These are phyloP conservation scores for Sebastiscus tertius DNA, from an alignment of 2,797 vertebrate genomes.

Conservation along the genomic window DNA sequence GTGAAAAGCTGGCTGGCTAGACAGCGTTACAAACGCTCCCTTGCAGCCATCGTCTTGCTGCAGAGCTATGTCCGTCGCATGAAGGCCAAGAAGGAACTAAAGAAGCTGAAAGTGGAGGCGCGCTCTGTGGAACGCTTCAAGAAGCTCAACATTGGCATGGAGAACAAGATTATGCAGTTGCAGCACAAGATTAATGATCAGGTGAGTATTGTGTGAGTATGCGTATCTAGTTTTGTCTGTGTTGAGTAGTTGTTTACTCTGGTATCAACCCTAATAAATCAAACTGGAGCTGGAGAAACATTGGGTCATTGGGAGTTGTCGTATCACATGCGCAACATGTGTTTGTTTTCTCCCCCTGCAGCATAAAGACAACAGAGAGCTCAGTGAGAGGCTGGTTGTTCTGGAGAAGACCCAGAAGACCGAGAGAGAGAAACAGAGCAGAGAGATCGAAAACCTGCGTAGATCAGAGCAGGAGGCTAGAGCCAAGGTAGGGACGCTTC, in stretches of 20 bases:
- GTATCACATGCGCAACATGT: conserved; percentile 70
- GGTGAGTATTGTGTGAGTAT: conserved; percentile 76
- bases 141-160: conserved; percentile 93
- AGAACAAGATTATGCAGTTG: conserved; percentile 98
- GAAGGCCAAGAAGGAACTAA: conserved; percentile 90
- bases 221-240: not conserved
- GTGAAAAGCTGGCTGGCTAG: conserved; percentile 89
- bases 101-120: conserved; percentile 92
- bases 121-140: conserved; percentile 95
- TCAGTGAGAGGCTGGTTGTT: conserved; percentile 86
- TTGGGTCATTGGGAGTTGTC: conserved; percentile 52
- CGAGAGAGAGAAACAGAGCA: conserved; percentile 87
- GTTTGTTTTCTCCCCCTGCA: conserved; percentile 67
- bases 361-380: conserved; percentile 92
- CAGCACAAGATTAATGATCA: conserved; percentile 94
- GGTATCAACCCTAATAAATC: not conserved
- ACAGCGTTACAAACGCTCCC: conserved; percentile 73
- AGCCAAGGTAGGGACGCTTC: conserved; percentile 80
- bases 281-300: not conserved
- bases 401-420: conserved; percentile 80
- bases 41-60: conserved; percentile 87
- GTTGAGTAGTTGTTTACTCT: conserved; percentile 1
- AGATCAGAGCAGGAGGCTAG: conserved; percentile 86
- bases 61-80: conserved; percentile 93
- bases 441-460: conserved; percentile 86